phyloP scores from a whole-genome alignment of 2,113 vertebrate species.

The Rhinoptilus africanus region DNA sequence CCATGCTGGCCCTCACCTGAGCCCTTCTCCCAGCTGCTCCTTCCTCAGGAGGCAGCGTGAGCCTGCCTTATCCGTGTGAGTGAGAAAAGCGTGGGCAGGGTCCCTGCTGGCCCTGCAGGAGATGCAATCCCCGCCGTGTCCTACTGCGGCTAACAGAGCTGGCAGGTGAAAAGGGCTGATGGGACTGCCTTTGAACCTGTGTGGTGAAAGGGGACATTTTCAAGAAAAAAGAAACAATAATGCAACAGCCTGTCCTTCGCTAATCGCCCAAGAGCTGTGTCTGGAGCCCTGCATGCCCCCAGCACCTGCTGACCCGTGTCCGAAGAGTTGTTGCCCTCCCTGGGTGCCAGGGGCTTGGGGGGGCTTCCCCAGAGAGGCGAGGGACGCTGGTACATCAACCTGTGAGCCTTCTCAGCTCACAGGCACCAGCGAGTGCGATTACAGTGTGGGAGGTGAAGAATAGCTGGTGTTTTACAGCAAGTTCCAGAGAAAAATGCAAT shows the following conservation, averaged over 20 bases:
- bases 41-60: background rate
- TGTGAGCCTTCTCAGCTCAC: background rate
- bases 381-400: background rate
- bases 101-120: background rate
- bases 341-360: accelerated
- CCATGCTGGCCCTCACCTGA: background rate
- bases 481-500: slow-evolving; percentile 15
- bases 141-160: background rate
- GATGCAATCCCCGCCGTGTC: background rate
- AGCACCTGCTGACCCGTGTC: background rate
- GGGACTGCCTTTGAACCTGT: background rate
- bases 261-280: background rate
- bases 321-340: accelerated
- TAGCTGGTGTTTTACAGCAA: slow-evolving; percentile 29
- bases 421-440: background rate
- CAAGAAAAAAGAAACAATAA: background rate
- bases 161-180: background rate
- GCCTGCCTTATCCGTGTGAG: background rate
- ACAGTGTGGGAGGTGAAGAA: slow-evolving; percentile 39
- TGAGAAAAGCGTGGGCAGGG: background rate
- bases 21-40: background rate
- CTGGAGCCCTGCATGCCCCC: background rate
- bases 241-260: background rate
- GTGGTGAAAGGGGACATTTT: background rate
- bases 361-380: background rate